Evolutionary conservation across 2,113 vertebrate genomes (phyloP), one percentile per base, ranked within the genome.

Genomic region (Pseudolaguvia tuberculata): DNA sequence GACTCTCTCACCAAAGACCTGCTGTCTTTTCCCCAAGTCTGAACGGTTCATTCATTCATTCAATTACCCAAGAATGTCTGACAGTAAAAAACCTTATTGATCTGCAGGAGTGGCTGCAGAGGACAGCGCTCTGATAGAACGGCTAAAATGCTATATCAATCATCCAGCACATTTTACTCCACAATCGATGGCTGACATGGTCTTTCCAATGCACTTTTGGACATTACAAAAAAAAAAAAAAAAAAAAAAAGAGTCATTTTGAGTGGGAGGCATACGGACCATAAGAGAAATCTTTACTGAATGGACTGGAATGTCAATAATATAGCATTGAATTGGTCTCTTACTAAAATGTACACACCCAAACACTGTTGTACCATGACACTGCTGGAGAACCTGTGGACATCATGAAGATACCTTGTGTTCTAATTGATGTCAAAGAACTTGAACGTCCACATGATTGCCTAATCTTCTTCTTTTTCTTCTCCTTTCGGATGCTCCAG

Each of bases 111-210:
- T 67, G 63, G 73, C 63, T 75, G 53, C 52, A 47, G 35, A 59
- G 69, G 74, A 72, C 55, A 73, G 82, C 82, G 78, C 52, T 72
- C 68, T 74, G 82, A 84, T 80, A 82, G 53, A 75, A 68, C 20
- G 21, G 73, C 56, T 51, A 79, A 78, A 78, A 75, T 55, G 52
- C 65, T 29, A 42, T 76, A 77, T 62, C 77, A 78, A 78, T 78
- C 70, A 73, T 73, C 70, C 31, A 67, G 21, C 71, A 59, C 63
- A 73, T 73, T 78, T 73, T 50, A 52, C 72, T 69, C 62, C 71
- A 69, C 70, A 68, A 78, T 69, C 56, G 57, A 67, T 74, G 71
- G 14, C 63, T 58, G 69, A 72, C 58, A 27, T 45, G 69, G 35
- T 57, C 51, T 66, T 74, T 53, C 14, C 72, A 74, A n/a, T 42